Percentiles rank a stretch among this genome's conserved stretches.
These are phyloP conservation scores for Hydrozoanthus tunicans DNA, from an alignment of 64 coral and sea anemone genomes.

Conservation along the genomic window DNA sequence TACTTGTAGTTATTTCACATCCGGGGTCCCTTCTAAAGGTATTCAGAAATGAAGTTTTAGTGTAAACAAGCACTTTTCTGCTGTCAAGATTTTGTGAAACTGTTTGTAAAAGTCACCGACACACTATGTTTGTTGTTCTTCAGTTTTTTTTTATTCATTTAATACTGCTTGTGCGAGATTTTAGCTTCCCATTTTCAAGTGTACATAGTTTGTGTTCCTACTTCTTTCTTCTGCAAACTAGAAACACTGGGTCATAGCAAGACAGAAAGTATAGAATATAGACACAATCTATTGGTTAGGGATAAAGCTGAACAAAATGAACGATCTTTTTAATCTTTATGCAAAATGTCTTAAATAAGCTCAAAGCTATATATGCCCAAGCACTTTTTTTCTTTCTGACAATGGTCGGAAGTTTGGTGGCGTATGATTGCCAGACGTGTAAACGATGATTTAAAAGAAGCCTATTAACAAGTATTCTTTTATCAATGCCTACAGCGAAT, in stretches of 20 bases:
- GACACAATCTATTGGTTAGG: not conserved
- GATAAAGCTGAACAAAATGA: not conserved
- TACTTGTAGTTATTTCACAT: not conserved
- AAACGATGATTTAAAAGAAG: constrained; percentile 9
- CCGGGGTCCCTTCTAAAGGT: not conserved
- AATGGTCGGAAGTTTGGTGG: constrained; percentile 3
- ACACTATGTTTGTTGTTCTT: no score
- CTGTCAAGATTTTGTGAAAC: no score
- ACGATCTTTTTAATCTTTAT: not conserved
- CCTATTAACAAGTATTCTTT: not conserved
- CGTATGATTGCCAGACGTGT: constrained; percentile 20
- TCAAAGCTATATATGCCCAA: constrained; percentile 15
- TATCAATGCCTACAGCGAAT: constrained; percentile 5
- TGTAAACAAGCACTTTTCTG: not conserved
- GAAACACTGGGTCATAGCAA: no score
- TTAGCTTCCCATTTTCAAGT: no score
- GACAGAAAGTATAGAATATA: not conserved
- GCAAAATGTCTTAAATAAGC: constrained; percentile 7
- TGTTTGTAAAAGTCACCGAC: no score
- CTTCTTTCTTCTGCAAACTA: no score
- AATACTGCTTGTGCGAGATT: no score
- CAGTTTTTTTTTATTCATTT: no score
- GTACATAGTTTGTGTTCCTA: no score
- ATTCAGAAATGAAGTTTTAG: constrained; percentile 2
- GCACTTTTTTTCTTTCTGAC: constrained; percentile 7